Evolutionary conservation across 1,140 invertebrate genomes (phyloP), one percentile per base, ranked within the genome.

Genomic region (Leptinotarsa defecta): DNA sequence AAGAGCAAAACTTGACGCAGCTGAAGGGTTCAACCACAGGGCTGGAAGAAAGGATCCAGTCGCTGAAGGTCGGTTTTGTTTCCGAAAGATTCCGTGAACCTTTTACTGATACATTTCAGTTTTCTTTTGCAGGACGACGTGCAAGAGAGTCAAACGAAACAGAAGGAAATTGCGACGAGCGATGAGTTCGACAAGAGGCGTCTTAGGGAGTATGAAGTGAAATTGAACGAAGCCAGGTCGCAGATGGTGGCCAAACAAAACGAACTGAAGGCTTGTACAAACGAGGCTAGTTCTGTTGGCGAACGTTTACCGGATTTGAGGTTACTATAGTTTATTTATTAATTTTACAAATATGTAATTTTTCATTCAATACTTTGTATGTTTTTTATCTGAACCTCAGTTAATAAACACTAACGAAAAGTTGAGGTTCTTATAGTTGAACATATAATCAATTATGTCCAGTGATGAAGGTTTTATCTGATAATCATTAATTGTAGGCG

Each of bases 61-160:
- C 81, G 17, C 79, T 89, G 2, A 68, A 84, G 2, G 75, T 76
- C 74, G 64, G 48, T 57, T 19, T 19, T 13, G n/a, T 57, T 57
- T 57, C 6, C 17, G n/a, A 64, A 43, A 43, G 34, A 43, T 43
- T 43, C 34, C 8, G 34, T 8, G 8, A 43, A 43, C 8, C 34
- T 11, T 43, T 43, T 43, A 11, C 6, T 34, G 34, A 34, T 34
- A 11, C 8, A 43, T 43, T 43, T 43, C 8, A 43, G 34, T 43
- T 43, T 43, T 8, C 8, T 43, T 43, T 77, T 74, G 76, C 24
- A 88, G 85, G 83, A 86, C 34, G 76, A 85, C 79, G 85, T 88
- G 74, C 78, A 71, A 62, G 77, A 85, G 20, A 48, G 84, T 0
- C 74, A 79, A 61, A 80, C 81, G 4, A 76, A 85, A 64, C 84